A percentile compares a stretch with the other conserved stretches of the same genome.
Conservation (phyloP, 2,113 vertebrate species). For the Stigmatopora nigra region DNA sequence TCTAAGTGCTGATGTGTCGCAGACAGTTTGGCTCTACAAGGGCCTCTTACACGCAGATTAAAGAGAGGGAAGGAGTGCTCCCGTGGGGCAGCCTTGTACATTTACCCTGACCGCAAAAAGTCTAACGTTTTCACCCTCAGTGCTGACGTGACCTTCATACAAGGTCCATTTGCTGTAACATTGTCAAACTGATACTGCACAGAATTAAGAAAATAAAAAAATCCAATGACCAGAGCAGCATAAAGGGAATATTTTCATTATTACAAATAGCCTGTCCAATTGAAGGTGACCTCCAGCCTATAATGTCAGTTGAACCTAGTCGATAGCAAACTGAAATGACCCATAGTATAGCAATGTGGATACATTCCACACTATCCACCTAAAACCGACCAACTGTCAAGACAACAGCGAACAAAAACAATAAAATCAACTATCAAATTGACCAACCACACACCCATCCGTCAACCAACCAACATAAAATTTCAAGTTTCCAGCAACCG, state of each 20-base stretch:
- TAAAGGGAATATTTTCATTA: slow-evolving; percentile 16
- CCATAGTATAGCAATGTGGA: no score
- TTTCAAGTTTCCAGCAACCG: not conserved
- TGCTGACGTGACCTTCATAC: slow-evolving; percentile 72
- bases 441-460: not conserved
- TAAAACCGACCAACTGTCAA: no score
- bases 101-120: slow-evolving; percentile 74
- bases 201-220: slow-evolving; percentile 43
- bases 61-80: slow-evolving; percentile 68
- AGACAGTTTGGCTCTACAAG: slow-evolving; percentile 72
- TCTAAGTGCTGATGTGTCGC: slow-evolving; percentile 70
- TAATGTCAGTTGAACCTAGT: not conserved
- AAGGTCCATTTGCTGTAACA: slow-evolving; percentile 54
- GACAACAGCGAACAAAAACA: no score
- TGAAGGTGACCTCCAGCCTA: not conserved
- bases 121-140: slow-evolving; percentile 66
- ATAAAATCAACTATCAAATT: not conserved
- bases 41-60: slow-evolving; percentile 69
- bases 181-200: slow-evolving; percentile 62
- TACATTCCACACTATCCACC: no score
- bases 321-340: not conserved
- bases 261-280: not conserved
- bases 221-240: slow-evolving; percentile 30
- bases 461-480: slow-evolving; percentile 1
- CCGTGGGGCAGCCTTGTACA: slow-evolving; percentile 67